A percentile compares a stretch with the other conserved stretches of the same genome.
Conservation (phyloP, 1,140 invertebrate genomes). For the Trachymyrmex septentrionalis region DNA sequence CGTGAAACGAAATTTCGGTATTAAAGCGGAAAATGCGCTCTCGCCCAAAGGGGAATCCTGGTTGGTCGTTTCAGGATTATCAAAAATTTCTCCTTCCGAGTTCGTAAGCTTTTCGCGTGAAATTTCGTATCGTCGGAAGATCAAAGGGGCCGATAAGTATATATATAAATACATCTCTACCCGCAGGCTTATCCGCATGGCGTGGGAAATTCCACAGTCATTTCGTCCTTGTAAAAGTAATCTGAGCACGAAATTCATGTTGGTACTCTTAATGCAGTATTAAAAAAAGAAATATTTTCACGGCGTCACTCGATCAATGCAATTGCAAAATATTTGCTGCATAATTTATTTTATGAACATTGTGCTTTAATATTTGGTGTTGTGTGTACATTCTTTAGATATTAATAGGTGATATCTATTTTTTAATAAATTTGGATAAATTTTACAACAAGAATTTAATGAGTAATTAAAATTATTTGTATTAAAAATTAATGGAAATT, state of each 20-base stretch:
- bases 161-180: slow-evolving; percentile 4
- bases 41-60: not conserved
- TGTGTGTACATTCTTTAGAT: not conserved
- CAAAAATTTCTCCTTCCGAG: slow-evolving; percentile 9
- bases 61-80: slow-evolving; percentile 12
- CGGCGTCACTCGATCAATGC: not conserved
- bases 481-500: not conserved
- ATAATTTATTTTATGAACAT: not conserved
- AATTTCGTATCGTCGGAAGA: slow-evolving; percentile 22
- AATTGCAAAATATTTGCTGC: not conserved
- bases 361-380: not conserved
- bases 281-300: not conserved
- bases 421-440: not conserved
- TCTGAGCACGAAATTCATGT: not conserved
- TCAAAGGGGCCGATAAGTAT: slow-evolving; percentile 14
- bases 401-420: not conserved
- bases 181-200: not conserved
- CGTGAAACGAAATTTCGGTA: slow-evolving; percentile 36
- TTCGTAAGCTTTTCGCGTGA: not conserved
- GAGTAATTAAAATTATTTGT: too few species aligned
- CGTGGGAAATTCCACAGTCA: not conserved
- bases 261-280: not conserved
- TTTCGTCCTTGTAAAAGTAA: slow-evolving; percentile 1
- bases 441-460: not conserved
- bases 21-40: slow-evolving; percentile 41